These are phyloP conservation scores for Bambusicola thoracicus DNA, from an alignment of 2,113 vertebrate genomes.

Conservation along the genomic window DNA sequence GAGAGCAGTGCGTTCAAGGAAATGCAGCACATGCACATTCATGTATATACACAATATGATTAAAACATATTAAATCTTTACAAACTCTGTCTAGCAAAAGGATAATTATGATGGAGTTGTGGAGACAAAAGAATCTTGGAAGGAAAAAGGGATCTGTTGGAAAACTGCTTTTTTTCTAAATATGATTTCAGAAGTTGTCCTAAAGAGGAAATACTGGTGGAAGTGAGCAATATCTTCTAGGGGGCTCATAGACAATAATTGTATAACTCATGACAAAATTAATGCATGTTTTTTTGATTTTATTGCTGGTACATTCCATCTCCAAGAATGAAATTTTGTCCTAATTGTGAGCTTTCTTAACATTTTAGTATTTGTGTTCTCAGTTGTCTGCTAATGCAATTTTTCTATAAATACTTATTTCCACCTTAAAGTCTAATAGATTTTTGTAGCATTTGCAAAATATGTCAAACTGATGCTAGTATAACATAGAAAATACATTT, in stretches of 20 bases:
- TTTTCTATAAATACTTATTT: not conserved
- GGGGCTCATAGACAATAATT: not conserved
- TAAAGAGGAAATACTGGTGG: not conserved
- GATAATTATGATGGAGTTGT: not conserved
- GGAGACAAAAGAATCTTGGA: not conserved
- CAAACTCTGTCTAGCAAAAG: not conserved
- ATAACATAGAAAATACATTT: not conserved
- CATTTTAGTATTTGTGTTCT: not conserved
- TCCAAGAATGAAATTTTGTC: not conserved
- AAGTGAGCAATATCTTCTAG: not conserved
- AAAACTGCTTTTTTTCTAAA: not conserved
- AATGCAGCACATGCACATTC: not conserved
- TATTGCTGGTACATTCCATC: not conserved
- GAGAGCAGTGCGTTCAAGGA: not conserved
- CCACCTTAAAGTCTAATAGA: not conserved
- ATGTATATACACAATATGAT: not conserved
- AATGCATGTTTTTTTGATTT: not conserved
- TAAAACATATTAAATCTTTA: not conserved
- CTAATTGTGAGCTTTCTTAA: not conserved
- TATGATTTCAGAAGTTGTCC: not conserved
- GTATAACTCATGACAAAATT: not conserved
- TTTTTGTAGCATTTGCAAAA: not conserved
- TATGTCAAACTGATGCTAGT: not conserved
- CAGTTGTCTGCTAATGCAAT: not conserved
- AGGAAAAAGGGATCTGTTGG: not conserved